These are phyloP conservation scores for Penaeus vannamei DNA, from an alignment of 1,140 invertebrate species.

Conservation along the genomic window DNA sequence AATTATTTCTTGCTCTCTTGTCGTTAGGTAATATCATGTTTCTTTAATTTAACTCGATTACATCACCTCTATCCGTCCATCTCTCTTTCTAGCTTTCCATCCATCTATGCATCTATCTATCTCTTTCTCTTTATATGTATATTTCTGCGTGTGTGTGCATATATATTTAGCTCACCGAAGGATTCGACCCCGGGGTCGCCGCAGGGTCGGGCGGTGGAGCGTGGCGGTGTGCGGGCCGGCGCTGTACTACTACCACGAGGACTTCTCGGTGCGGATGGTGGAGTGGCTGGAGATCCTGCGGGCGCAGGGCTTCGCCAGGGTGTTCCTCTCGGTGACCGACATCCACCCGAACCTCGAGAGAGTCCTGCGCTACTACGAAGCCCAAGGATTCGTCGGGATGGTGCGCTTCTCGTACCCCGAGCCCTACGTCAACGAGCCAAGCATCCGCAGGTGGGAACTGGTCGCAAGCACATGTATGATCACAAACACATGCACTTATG, in stretches of 20 bases:
- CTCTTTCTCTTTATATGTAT: too few relatives aligned
- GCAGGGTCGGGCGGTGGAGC: conserved; percentile 1
- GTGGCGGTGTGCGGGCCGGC: conserved; percentile 35
- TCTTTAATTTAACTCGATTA: too few relatives aligned
- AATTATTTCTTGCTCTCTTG: too few relatives aligned
- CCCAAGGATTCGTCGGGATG: background rate
- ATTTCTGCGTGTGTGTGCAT: too few relatives aligned
- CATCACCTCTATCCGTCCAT: too few relatives aligned
- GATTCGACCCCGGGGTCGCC: too few relatives aligned
- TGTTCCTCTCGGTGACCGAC: conserved; percentile 30
- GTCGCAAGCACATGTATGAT: background rate
- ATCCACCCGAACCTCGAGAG: conserved; percentile 49
- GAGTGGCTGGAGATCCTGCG: conserved; percentile 46
- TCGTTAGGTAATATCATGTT: too few relatives aligned
- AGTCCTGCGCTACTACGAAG: conserved; percentile 49
- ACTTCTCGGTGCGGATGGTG: conserved; percentile 39
- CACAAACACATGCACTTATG: too few relatives aligned
- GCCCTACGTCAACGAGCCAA: conserved; percentile 61
- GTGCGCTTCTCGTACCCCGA: conserved; percentile 36
- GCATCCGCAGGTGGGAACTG: conserved; percentile 64
- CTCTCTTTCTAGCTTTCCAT: too few relatives aligned
- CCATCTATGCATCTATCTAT: too few relatives aligned
- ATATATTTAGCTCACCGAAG: too few relatives aligned
- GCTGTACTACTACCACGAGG: conserved; percentile 48
- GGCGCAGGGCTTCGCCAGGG: conserved; percentile 3